phyloP scores from a whole-genome alignment of 2,888 invertebrate species.

The Amblyjoppa fuscipennis region DNA sequence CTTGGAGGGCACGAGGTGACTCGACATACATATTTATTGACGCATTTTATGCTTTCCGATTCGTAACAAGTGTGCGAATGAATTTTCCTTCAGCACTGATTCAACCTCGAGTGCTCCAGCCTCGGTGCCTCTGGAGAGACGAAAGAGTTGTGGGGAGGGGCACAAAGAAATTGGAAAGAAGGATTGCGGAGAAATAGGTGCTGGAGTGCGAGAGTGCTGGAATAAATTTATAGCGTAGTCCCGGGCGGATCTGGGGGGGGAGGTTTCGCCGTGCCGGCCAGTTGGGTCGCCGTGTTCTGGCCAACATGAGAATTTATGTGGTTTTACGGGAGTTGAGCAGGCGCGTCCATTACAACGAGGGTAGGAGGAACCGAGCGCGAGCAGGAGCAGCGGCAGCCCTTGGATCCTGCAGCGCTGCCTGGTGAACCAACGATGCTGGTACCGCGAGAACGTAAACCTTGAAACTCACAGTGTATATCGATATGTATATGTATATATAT shows the following conservation, averaged over 20 bases:
- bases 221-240: constrained; percentile 44
- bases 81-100: not conserved
- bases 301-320: constrained; percentile 67
- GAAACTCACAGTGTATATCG: not conserved
- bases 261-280: constrained; percentile 7
- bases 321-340: constrained; percentile 51
- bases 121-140: not conserved
- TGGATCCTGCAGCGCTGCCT: constrained; percentile 33
- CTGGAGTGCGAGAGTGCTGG: constrained; percentile 7
- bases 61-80: not conserved
- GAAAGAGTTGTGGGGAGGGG: not conserved
- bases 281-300: constrained; percentile 49
- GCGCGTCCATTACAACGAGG: constrained; percentile 56
- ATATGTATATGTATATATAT: not conserved
- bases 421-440: constrained; percentile 42
- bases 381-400: constrained; percentile 22
- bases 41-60: not conserved
- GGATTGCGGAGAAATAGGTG: constrained; percentile 4
- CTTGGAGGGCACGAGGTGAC: too few relatives aligned
- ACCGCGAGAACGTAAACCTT: constrained; percentile 38
- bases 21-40: too few relatives aligned
- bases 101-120: not conserved
- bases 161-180: constrained; percentile 1
- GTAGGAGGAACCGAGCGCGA: constrained; percentile 11
- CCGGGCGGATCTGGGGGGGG: not conserved